A percentile compares a stretch with the other conserved stretches of the same genome.
Conservation (phyloP, 92 coral and sea anemone species). For the Hydrozoanthus gracilis region DNA sequence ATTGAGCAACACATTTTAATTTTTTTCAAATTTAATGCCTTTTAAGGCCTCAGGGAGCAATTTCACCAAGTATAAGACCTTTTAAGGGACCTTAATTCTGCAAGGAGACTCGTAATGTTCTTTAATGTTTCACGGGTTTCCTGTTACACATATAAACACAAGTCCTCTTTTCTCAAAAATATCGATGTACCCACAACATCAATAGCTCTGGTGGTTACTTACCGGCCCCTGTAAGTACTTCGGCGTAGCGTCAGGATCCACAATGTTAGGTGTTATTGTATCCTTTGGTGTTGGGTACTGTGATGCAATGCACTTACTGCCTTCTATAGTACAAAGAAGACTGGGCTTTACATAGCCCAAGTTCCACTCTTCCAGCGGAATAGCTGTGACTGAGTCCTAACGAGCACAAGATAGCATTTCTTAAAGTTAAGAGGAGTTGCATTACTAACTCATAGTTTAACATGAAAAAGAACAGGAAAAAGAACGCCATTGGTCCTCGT, state of each 20-base stretch:
- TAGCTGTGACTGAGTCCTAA: constrained; percentile 92
- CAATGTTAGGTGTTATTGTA: constrained; percentile 82
- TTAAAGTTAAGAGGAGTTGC: not conserved
- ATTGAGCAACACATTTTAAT: too few relatives aligned
- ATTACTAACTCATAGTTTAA: not conserved
- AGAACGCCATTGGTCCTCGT: not conserved
- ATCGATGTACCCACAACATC: not conserved
- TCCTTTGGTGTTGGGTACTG: constrained; percentile 89
- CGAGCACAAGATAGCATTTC: not conserved
- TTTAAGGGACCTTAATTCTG: too few relatives aligned
- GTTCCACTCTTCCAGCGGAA: constrained; percentile 89
- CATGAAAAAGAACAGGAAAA: not conserved
- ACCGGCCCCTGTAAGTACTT: constrained; percentile 87
- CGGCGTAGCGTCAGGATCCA: constrained; percentile 83
- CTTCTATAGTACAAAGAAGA: constrained; percentile 87
- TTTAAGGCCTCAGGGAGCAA: too few relatives aligned
- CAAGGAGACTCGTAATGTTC: too few relatives aligned
- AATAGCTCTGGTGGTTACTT: not conserved
- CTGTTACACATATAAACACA: too few relatives aligned
- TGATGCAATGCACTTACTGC: constrained; percentile 82
- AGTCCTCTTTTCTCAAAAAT: too few relatives aligned
- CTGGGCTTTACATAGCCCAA: constrained; percentile 91
- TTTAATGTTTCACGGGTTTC: too few relatives aligned
- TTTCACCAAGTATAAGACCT: too few relatives aligned
- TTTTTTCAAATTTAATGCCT: too few relatives aligned